Evolutionary conservation across 92 coral and sea anemone species (phyloP), one percentile per base, ranked within the genome.

Genomic region (Metridium senile): DNA sequence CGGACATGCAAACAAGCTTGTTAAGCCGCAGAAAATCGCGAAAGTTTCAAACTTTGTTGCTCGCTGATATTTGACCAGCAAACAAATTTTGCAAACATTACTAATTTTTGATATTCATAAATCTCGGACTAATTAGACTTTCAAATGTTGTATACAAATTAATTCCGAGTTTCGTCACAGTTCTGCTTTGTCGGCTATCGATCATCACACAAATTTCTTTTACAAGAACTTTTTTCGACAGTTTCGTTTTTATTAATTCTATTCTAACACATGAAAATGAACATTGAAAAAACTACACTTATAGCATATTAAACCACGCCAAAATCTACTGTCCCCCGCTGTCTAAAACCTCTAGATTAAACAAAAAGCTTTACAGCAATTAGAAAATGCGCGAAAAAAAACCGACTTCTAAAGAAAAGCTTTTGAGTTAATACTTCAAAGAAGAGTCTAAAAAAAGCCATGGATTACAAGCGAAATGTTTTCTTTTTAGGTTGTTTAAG

Each of bases 261-360:
- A 39, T 39, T 39, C 13, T 4, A 39, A 39, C 49, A 13, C 49
- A 39, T 39, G 49, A 39, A 39, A 39, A 2, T 25, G 65, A 26
- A 59, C 3, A 26, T 9, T 59, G 13, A 26, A 59, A 22, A 1
- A 8, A 26, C 65, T 59, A 59, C 1, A 22, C 65, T 22, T 2
- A 11, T 53, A 53, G 20, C 8, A n/a, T n/a, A 13, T 26, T 0
- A 29, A 28, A 52, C 64, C 76, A 71, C 76, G 76, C 76, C 64
- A 13, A 39, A 39, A 58, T 69, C 13, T 22, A 62, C 27, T 17
- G 64, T 53, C 46, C 54, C 76, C 76, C 31, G 76, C 76, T 71
- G 76, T 1, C 22, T 71, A 26, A 26, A 33, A 54, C 49, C 13
- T 39, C 13, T 4, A 4, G 13, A 39, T 39, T 4, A 39, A 39